A percentile compares a stretch with the other conserved stretches of the same genome.
Evolutionary conservation across 2,888 invertebrate species (phyloP).

Genomic region (Pristionchus maxplancki): DNA sequence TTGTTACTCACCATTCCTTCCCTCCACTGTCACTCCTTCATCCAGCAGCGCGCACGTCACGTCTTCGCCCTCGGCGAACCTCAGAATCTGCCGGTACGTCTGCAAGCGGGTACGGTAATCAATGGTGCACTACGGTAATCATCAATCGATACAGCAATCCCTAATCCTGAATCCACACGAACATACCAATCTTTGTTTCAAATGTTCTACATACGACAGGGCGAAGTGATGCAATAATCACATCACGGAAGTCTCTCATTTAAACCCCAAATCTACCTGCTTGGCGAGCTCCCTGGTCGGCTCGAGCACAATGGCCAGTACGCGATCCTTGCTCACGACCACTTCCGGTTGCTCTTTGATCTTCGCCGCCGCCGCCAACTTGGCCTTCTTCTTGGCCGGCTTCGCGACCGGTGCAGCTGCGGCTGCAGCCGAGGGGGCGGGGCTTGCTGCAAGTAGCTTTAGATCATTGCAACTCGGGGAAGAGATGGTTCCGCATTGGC

Average conservation of each 20-base stretch:
- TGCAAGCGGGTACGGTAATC: conserved; percentile 43
- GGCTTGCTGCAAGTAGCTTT: not conserved
- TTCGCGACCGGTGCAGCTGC: not conserved
- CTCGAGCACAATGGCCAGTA: conserved; percentile 89
- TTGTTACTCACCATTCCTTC: not conserved
- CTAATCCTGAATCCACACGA: too few species aligned
- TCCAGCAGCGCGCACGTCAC: conserved; percentile 60
- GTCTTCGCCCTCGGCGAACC: conserved; percentile 57
- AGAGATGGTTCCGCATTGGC: too few species aligned
- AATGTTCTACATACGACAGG: too few species aligned
- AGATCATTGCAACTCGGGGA: not conserved
- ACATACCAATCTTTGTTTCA: too few species aligned
- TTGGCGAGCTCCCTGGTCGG: conserved; percentile 95
- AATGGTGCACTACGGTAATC: too few species aligned
- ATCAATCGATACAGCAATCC: not conserved
- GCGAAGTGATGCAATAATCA: too few species aligned
- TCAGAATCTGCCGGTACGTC: conserved; percentile 64
- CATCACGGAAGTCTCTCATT: too few species aligned
- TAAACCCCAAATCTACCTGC: conserved; percentile 84
- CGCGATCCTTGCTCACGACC: conserved; percentile 37
- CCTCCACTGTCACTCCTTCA: conserved; percentile 44
- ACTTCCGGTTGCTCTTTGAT: conserved; percentile 44
- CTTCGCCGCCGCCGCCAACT: not conserved
- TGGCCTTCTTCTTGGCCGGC: conserved; percentile 45
- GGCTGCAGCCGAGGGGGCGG: not conserved